A percentile compares a stretch with the other conserved stretches of the same genome.
Evolutionary conservation across 1,140 invertebrate species (phyloP).

Genomic region (Zaprionus tsacasi): DNA sequence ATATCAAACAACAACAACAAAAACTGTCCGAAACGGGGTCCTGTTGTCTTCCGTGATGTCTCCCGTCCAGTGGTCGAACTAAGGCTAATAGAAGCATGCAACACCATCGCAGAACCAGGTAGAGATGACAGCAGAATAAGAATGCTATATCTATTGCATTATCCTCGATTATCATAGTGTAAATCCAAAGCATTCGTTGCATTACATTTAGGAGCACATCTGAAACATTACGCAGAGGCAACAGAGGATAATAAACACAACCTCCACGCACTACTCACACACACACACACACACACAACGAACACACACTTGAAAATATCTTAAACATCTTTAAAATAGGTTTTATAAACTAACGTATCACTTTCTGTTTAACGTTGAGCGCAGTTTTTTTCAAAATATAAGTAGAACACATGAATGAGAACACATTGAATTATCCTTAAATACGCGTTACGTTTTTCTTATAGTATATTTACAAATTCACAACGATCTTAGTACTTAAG

Average conservation of each 20-base stretch:
- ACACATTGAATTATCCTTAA: too few relatives aligned
- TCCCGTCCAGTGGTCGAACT: conserved; percentile 39
- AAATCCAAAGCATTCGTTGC: too few relatives aligned
- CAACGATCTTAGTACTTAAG: background rate
- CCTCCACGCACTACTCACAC: background rate
- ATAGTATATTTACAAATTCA: too few relatives aligned
- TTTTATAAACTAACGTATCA: background rate
- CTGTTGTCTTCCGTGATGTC: conserved; percentile 10
- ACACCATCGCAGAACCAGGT: conserved; percentile 44
- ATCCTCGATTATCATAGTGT: background rate
- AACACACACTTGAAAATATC: background rate
- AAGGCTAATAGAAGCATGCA: conserved; percentile 53
- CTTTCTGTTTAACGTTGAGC: too few relatives aligned
- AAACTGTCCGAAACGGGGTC: conserved; percentile 14
- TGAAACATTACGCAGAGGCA: conserved; percentile 7
- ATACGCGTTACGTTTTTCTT: too few relatives aligned
- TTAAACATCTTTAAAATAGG: background rate
- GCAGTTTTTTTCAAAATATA: too few relatives aligned
- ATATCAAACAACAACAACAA: background rate
- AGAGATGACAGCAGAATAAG: conserved; percentile 20
- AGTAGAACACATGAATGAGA: too few relatives aligned
- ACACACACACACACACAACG: background rate
- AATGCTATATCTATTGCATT: background rate
- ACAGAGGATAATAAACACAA: conserved; percentile 17
- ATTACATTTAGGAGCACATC: background rate